phyloP scores from a whole-genome alignment of 2,888 invertebrate genomes.

The Aricia artaxerxes region DNA sequence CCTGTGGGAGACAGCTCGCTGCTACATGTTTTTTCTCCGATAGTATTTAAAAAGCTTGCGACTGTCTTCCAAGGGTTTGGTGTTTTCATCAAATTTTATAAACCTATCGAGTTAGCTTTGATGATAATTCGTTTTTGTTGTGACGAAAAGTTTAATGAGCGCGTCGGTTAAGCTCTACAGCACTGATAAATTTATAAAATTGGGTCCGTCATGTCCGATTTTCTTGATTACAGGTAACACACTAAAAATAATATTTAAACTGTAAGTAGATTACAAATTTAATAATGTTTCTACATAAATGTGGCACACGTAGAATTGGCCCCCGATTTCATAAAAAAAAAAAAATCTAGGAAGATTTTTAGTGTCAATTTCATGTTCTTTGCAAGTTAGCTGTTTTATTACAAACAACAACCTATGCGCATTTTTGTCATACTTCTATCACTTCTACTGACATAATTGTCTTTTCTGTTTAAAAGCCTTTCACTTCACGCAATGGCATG shows the following conservation, averaged over 20 bases:
- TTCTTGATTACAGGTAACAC: background rate
- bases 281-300: conserved; percentile 19
- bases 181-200: background rate
- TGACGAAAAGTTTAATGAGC: background rate
- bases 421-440: background rate
- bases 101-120: background rate
- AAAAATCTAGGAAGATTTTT: background rate
- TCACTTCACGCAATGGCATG: too few species aligned
- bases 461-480: too few species aligned
- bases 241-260: background rate
- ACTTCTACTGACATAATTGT: too few species aligned
- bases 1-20: background rate
- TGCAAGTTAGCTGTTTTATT: background rate
- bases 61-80: background rate
- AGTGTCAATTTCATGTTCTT: background rate
- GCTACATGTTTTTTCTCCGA: background rate
- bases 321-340: conserved; percentile 21
- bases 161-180: background rate
- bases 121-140: background rate
- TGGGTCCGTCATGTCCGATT: background rate
- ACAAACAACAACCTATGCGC: background rate
- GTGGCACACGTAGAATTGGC: conserved; percentile 28
- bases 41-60: background rate
- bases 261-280: background rate
- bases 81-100: background rate